Base-by-base conservation (phyloP, 2,888 invertebrate genomes). In the Drosophila greeni region DNA sequence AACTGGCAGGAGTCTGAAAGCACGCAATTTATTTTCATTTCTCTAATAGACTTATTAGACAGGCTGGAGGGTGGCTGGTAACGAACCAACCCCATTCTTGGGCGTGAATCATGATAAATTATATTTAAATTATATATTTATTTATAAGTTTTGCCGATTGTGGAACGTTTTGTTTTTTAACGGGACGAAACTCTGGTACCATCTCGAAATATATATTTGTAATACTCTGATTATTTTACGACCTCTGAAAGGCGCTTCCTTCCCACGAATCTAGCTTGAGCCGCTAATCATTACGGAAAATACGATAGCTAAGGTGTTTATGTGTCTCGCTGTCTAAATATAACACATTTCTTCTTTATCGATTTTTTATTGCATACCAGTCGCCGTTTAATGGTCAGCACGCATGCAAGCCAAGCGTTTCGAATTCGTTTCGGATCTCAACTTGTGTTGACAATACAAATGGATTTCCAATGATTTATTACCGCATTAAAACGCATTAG, bases 381-480 rank as follows among this genome's bases (percentile, higher is more conserved):
- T 58, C 61, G 65, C 54, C 72, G 24, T 68, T 77, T 82, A 77
- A 77, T 84, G 83, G 81, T 67, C 66, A 67, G 29, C 71, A 71
- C 71, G 52, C 66, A 67, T 67, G 66, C 66, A 48, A 59, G 60
- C 48, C 43, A 65, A 37, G 40, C 71, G 47, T 42, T 56, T 67
- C 39, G 43, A n/a, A 33, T 37, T 68, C 64, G 62, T 61, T 70
- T 49, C 45, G 59, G 71, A 61, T 81, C 76, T 74, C 78, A 57
- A 54, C 69, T 69, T 74, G 82, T 84, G 82, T 85, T 86, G 87
- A 85, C 87, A 85, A 85, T 83, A 87, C 78, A 77, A 87, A 85
- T 86, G 86, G 87, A 83, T 86, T 82, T 85, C 70, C 85, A 81
- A 85, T 85, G 85, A 85, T 85, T 85, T 85, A 85, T 87, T 85